These are phyloP conservation scores for Lymantria dispar DNA, from an alignment of 2,888 invertebrate genomes.

Conservation along the genomic window DNA sequence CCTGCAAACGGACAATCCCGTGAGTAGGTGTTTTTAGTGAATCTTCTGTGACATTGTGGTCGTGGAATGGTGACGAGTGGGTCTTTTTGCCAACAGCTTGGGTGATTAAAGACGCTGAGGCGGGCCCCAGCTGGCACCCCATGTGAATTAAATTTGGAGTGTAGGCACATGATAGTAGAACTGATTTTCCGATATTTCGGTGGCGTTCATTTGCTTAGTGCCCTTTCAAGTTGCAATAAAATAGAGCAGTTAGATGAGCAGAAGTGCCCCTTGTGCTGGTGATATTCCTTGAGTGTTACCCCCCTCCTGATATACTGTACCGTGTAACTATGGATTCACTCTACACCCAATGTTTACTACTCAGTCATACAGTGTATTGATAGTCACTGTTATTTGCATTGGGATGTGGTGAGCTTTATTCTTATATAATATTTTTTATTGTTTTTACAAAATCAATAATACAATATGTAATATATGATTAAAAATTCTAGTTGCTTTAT, in stretches of 20 bases:
- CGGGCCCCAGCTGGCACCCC: constrained; percentile 54
- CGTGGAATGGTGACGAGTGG: constrained; percentile 59
- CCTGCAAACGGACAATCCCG: constrained; percentile 64
- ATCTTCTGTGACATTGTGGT: constrained; percentile 66
- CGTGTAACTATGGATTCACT: constrained; percentile 28
- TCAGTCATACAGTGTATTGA: constrained; percentile 44
- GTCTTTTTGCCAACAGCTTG: constrained; percentile 54
- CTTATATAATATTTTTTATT: constrained; percentile 53
- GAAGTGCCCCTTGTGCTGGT: constrained; percentile 58
- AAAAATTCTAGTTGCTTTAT: constrained; percentile 49
- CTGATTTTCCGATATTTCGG: constrained; percentile 73
- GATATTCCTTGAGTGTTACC: constrained; percentile 52
- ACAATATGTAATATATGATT: constrained; percentile 44
- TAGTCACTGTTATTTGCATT: constrained; percentile 53
- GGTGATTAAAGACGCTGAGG: constrained; percentile 68
- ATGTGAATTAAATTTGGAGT: constrained; percentile 57
- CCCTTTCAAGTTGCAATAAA: constrained; percentile 63
- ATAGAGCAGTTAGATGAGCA: constrained; percentile 43
- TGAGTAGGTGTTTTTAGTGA: constrained; percentile 75
- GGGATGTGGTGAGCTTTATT: constrained; percentile 62
- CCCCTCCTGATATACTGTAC: constrained; percentile 24
- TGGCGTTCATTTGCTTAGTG: constrained; percentile 80
- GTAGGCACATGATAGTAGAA: constrained; percentile 65
- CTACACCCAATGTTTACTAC: constrained; percentile 44
- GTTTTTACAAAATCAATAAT: constrained; percentile 51